Evolutionary conservation across 2,113 vertebrate species (phyloP), one percentile per base, ranked within the genome.

Genomic region (Arizona elegans): DNA sequence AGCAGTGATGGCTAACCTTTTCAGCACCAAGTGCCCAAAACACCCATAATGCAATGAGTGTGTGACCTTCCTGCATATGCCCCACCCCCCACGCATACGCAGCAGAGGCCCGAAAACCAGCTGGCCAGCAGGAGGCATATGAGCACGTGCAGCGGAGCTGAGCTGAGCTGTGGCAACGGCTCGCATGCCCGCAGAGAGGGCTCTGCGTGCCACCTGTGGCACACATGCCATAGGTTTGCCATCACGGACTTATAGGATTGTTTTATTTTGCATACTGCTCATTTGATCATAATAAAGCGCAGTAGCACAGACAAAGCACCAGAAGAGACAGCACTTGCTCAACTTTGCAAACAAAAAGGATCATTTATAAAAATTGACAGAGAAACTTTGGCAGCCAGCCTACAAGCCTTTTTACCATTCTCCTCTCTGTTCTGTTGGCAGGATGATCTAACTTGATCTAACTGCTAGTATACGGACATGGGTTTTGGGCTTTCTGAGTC

Each of bases 251-350:
- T 93, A 91, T 91, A 94, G 55, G 93, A 94, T 95, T 96, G 92
- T 96, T 95, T 95, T 96, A 55, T 96, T 97, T 96, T 95, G 65
- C 94, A 92, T 94, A 87, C 95, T 93, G 93, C 95, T 95, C 92
- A 43, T 90, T 86, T 65, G 55, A 56, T 15, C 92, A 59, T 91
- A 94, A 92, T 55, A 95, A 95, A 94, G 92, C 92, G 95, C 55
- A 94, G 93, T 89, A 91, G 52, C 0, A 5, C 38, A 95, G 91
- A 93, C 81, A 95, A 21, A 95, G 47, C 62, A 92, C 15, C 88
- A 94, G 86, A 50, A 92, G 8, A 92, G 93, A 95, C 95, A 90
- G 94, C 95, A 93, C 92, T 90, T 47, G 54, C 91, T 29, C 0
- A 0, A 59, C 12, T 43, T 93, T 89, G 86, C 4, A 94, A 91